These are phyloP conservation scores for Nycteola revayana DNA, from an alignment of 2,888 invertebrate genomes.

Conservation along the genomic window DNA sequence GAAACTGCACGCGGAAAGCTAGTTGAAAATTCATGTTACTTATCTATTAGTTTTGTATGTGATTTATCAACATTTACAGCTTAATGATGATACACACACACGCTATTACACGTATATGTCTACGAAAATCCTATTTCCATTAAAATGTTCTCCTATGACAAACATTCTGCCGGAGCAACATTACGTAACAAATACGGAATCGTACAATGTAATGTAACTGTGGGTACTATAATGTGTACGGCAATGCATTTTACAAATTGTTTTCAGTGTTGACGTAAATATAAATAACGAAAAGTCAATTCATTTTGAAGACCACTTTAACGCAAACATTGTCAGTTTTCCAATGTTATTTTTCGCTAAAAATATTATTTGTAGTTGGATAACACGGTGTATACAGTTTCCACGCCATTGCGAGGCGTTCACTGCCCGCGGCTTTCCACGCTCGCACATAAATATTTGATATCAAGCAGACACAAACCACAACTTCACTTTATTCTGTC, in stretches of 20 bases:
- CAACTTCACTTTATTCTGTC: slow-evolving; percentile 47
- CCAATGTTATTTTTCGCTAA: slow-evolving; percentile 43
- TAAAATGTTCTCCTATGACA: too few relatives aligned
- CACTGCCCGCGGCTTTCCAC: slow-evolving; percentile 40
- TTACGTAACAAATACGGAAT: too few relatives aligned
- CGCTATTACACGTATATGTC: too few relatives aligned
- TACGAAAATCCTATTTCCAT: too few relatives aligned
- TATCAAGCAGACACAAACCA: slow-evolving; percentile 48
- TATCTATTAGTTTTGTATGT: too few relatives aligned
- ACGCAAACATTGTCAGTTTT: slow-evolving; percentile 30
- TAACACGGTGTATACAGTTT: slow-evolving; percentile 51
- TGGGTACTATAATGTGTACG: too few relatives aligned
- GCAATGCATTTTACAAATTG: slow-evolving; percentile 12
- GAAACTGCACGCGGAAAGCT: too few relatives aligned
- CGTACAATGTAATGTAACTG: too few relatives aligned
- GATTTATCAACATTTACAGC: not conserved
- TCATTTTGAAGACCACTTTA: slow-evolving; percentile 21
- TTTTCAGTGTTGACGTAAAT: slow-evolving; percentile 12
- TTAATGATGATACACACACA: too few relatives aligned
- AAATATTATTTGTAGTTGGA: slow-evolving; percentile 51
- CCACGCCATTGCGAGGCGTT: slow-evolving; percentile 40
- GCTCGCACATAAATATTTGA: slow-evolving; percentile 57
- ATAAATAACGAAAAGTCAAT: slow-evolving; percentile 21
- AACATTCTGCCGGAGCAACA: too few relatives aligned
- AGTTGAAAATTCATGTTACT: slow-evolving; percentile 17